phyloP scores from a whole-genome alignment of 2,113 vertebrate species.

The Ahaetulla prasina region DNA sequence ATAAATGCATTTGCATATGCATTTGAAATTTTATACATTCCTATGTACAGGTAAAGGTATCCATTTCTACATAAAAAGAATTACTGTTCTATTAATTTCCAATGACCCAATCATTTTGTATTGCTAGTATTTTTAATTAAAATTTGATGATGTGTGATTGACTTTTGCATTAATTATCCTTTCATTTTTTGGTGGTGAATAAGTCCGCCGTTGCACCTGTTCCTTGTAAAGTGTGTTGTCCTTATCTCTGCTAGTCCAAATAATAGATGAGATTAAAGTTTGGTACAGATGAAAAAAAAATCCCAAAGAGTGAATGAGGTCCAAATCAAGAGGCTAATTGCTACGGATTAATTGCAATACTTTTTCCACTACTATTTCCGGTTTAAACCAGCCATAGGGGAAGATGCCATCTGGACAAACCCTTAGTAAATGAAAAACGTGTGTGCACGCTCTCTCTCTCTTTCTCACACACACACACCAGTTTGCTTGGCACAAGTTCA shows the following conservation, averaged over 20 bases:
- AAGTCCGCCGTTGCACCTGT: not conserved
- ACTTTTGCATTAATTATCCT: not conserved
- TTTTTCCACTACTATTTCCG: not conserved
- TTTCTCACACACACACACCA: conserved; percentile 22
- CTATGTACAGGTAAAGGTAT: not conserved
- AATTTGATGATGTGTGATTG: not conserved
- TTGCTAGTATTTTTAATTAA: not conserved
- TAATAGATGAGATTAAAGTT: not conserved
- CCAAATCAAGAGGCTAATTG: not conserved
- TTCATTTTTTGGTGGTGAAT: not conserved
- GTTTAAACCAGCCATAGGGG: conserved; percentile 4
- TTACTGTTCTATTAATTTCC: not conserved
- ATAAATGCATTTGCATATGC: not conserved
- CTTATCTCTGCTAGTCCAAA: not conserved
- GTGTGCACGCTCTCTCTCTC: not conserved
- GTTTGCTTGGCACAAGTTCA: conserved; percentile 74
- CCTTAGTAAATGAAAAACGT: conserved; percentile 6
- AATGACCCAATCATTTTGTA: not conserved
- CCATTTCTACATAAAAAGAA: not conserved
- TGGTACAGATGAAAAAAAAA: not conserved
- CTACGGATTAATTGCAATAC: not conserved
- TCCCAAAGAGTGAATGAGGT: not conserved
- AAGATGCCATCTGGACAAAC: conserved; percentile 25
- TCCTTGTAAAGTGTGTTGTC: not conserved
- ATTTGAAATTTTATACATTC: not conserved